Conservation (phyloP, 2,888 invertebrate species). For the Cheilosia soror region DNA sequence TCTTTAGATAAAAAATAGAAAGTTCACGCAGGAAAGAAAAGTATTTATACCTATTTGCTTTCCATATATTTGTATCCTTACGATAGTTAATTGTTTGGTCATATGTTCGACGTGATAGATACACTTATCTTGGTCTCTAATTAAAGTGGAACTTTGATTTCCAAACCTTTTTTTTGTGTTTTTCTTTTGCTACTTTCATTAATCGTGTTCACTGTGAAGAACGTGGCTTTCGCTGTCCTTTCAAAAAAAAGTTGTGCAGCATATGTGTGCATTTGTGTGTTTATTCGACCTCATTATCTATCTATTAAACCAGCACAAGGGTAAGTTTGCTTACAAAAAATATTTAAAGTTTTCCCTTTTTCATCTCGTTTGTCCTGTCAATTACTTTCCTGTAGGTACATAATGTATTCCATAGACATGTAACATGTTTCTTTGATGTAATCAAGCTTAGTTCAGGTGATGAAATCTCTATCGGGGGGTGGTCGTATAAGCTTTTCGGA, state of each 20-base stretch:
- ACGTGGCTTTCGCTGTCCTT: slow-evolving; percentile 25
- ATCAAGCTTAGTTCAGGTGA: slow-evolving; percentile 41
- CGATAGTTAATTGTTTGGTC: slow-evolving; percentile 38
- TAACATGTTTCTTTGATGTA: slow-evolving; percentile 32
- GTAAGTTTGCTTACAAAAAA: slow-evolving; percentile 50
- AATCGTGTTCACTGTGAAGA: slow-evolving; percentile 21
- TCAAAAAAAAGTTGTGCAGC: slow-evolving; percentile 16
- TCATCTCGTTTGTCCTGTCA: slow-evolving; percentile 11
- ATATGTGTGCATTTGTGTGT: slow-evolving; percentile 41
- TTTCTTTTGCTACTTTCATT: slow-evolving; percentile 8
- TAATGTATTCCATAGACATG: neutral
- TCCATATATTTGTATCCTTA: slow-evolving; percentile 1
- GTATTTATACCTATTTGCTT: slow-evolving; percentile 27
- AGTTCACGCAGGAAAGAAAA: slow-evolving; percentile 15
- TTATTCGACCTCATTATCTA: slow-evolving; percentile 51
- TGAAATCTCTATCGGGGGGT: neutral
- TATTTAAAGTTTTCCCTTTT: slow-evolving; percentile 40
- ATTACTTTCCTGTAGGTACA: neutral
- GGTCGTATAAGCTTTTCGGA: slow-evolving; percentile 37
- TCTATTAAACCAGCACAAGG: slow-evolving; percentile 58
- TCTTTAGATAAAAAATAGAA: slow-evolving; percentile 10
- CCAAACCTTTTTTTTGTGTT: slow-evolving; percentile 8
- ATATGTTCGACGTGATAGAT: slow-evolving; percentile 47
- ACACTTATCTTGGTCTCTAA: slow-evolving; percentile 18
- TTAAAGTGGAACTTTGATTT: slow-evolving; percentile 38